A percentile compares a stretch with the other conserved stretches of the same genome.
Conservation (phyloP, 2,113 vertebrate species). For the Oenanthe oenanthe region DNA sequence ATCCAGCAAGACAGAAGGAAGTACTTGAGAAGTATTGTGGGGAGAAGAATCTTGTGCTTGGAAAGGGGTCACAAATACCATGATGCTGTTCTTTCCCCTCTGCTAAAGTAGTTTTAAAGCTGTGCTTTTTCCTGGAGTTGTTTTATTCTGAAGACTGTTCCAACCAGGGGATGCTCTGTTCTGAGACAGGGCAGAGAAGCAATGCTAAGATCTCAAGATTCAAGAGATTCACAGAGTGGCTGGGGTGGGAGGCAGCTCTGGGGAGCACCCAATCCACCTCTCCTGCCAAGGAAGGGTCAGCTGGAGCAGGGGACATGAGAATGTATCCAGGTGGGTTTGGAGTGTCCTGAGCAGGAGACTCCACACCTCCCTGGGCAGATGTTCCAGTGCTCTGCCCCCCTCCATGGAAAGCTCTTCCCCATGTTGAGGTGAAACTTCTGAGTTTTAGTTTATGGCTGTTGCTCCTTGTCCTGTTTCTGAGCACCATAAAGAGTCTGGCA, state of each 20-base stretch:
- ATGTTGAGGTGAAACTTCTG: background rate
- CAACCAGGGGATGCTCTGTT: background rate
- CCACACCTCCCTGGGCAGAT: background rate
- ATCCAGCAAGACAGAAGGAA: background rate
- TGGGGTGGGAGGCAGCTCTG: background rate
- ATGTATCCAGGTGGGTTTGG: background rate
- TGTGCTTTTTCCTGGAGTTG: background rate
- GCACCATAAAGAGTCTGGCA: background rate
- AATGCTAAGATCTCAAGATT: background rate
- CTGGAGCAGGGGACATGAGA: background rate
- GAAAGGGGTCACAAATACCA: background rate
- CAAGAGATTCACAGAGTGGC: background rate
- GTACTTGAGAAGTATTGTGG: rapidly evolving
- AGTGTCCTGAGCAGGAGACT: background rate
- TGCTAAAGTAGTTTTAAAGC: background rate
- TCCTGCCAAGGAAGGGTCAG: background rate
- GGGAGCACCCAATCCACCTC: background rate
- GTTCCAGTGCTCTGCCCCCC: background rate
- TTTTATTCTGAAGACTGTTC: background rate
- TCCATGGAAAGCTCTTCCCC: background rate
- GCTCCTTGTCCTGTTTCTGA: background rate
- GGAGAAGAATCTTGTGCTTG: background rate
- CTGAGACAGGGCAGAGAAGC: background rate
- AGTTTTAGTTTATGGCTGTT: background rate
- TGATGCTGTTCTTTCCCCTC: rapidly evolving